Conservation (phyloP, 2,113 vertebrate species). For the Gobiocypris rarus region DNA sequence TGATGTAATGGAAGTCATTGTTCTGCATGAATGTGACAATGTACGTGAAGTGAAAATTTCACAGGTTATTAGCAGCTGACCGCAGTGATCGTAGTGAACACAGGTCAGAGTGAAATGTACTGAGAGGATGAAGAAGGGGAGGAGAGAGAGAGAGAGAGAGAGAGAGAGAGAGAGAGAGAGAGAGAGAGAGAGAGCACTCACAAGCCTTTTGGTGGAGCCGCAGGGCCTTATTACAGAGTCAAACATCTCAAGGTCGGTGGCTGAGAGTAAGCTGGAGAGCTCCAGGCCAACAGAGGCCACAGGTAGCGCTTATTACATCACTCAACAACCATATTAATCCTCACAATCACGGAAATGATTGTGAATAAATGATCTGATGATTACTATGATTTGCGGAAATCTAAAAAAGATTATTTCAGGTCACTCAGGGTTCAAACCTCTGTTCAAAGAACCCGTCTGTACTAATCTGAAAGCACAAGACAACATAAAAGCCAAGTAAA, state of each 20-base stretch:
- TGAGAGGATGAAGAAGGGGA: not conserved
- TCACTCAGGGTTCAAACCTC: not conserved
- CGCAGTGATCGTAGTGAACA: conserved; percentile 14
- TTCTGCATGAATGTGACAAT: conserved; percentile 23
- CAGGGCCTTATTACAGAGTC: not conserved
- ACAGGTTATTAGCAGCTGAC: conserved; percentile 37
- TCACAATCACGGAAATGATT: conserved; percentile 3
- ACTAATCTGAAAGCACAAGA: no score
- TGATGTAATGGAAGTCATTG: conserved; percentile 33
- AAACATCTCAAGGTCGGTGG: not conserved
- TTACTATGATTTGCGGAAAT: not conserved
- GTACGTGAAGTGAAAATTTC: conserved; percentile 37
- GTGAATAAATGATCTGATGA: not conserved
- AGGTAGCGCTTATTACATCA: conserved; percentile 2
- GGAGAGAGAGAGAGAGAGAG: not conserved
- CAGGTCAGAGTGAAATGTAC: conserved; percentile 2
- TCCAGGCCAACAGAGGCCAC: not conserved
- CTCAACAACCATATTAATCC: conserved; percentile 6
- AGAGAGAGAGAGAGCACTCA: not conserved
- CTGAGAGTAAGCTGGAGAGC: not conserved
- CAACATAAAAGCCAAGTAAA: no score
- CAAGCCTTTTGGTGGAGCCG: not conserved
- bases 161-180: not conserved
- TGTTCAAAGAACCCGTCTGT: not conserved
- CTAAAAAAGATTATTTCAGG: not conserved